phyloP scores from a whole-genome alignment of 2,888 invertebrate genomes.

The Netelia inedita region DNA sequence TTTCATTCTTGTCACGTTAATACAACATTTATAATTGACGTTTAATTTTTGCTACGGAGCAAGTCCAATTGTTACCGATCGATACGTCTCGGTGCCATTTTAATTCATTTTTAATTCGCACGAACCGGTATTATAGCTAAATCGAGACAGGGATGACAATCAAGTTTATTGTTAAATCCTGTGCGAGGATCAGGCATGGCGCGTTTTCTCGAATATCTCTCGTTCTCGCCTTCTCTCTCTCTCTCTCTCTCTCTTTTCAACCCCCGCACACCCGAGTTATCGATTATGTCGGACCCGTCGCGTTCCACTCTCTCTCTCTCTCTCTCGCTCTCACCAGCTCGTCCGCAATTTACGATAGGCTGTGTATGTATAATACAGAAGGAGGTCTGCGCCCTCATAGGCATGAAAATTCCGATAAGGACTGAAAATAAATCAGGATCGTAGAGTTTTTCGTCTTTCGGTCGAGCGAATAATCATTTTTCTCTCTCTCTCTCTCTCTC shows the following conservation, averaged over 20 bases:
- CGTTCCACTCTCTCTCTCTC: slow-evolving; percentile 50
- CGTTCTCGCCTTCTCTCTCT: slow-evolving; percentile 45
- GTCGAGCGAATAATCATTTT: slow-evolving; percentile 3
- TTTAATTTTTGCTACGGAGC: slow-evolving; percentile 22
- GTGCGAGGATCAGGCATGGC: slow-evolving; percentile 40
- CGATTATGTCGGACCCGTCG: slow-evolving; percentile 67
- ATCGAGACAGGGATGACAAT: background rate
- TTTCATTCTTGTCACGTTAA: background rate
- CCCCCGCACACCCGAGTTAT: slow-evolving; percentile 61
- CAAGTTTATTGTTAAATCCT: background rate
- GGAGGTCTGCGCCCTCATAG: background rate
- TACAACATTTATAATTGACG: background rate
- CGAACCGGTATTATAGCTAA: slow-evolving; percentile 20
- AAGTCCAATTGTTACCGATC: slow-evolving; percentile 40
- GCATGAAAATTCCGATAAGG: slow-evolving; percentile 26
- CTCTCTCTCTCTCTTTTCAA: slow-evolving; percentile 24
- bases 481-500: background rate
- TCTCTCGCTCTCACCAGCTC: slow-evolving; percentile 52
- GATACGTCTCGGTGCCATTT: slow-evolving; percentile 37
- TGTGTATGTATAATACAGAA: slow-evolving; percentile 13
- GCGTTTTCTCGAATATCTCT: slow-evolving; percentile 57
- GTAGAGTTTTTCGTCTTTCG: slow-evolving; percentile 14
- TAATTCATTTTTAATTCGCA: slow-evolving; percentile 55
- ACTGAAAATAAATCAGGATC: slow-evolving; percentile 55
- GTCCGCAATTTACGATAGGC: slow-evolving; percentile 52